A percentile compares a stretch with the other conserved stretches of the same genome.
phyloP scores from a whole-genome alignment of 2,888 invertebrate genomes.

The Malachius bipustulatus region DNA sequence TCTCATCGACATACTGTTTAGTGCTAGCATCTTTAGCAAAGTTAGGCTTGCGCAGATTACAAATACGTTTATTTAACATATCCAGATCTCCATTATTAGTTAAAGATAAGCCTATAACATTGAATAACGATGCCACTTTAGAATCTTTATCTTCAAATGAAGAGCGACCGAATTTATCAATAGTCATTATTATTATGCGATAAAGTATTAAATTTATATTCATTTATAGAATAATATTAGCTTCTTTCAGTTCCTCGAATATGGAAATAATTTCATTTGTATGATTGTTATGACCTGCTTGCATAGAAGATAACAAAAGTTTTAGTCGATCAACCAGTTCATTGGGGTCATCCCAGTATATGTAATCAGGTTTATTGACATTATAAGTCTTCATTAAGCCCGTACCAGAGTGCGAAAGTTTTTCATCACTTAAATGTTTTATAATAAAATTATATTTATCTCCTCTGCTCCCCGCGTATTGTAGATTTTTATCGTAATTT shows the following conservation, averaged over 20 bases:
- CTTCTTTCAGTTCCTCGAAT: slow-evolving; percentile 21
- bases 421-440: too few species aligned
- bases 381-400: too few species aligned
- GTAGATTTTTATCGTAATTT: slow-evolving; percentile 3
- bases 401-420: too few species aligned
- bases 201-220: neutral
- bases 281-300: slow-evolving; percentile 21
- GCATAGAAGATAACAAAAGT: slow-evolving; percentile 22
- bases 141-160: too few species aligned
- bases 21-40: neutral
- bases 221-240: slow-evolving; percentile 13
- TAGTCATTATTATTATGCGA: neutral
- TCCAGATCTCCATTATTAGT: too few species aligned
- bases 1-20: neutral
- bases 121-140: too few species aligned
- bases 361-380: slow-evolving; percentile 8
- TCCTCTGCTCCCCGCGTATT: neutral
- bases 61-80: too few species aligned
- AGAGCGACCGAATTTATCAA: too few species aligned
- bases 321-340: slow-evolving; percentile 25
- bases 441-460: too few species aligned
- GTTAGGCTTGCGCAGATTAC: neutral
- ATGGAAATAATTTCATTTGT: slow-evolving; percentile 28
- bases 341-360: slow-evolving; percentile 14
- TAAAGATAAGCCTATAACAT: too few species aligned